Evolutionary conservation across 2,888 invertebrate genomes (phyloP), one percentile per base, ranked within the genome.

Genomic region (Stenodera caucasica): DNA sequence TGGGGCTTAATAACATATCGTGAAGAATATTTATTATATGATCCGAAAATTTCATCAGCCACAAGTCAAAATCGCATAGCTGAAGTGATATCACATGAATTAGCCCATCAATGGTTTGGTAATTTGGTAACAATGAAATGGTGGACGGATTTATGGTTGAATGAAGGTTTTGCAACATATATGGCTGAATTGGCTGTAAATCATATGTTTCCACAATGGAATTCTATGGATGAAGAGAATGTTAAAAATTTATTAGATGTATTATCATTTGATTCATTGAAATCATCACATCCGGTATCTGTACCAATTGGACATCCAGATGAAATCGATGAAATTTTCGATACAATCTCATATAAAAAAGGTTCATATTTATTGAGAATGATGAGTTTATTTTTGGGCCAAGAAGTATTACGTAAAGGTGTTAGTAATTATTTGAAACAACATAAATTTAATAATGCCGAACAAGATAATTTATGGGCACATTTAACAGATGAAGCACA

Each of bases 81-180:
- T 0, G 82, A 83, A 0, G 83, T 84, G 62, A 75, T 88, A 9
- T 82, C 86, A 0, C 91, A 91, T 75, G 91, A 92, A 74, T 77
- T 92, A 6, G 88, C 88, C 0, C 92, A 92, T 76, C 90, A 88
- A 80, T 90, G 90, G 90, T 90, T 89, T 76, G 90, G 90, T 0
- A 87, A 90, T 81, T 81, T 89, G 12, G 88, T 89, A 56, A 89
- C 89, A 3, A 87, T 87, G 75, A 79, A 80, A 21, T 89, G 88
- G 88, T 90, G 90, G 90, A 84, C 85, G 45, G 86, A 86, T 69
- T 78, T 87, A 7, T 90, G 90, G 90, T 80, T 90, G 21, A 89
- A 89, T 72, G 90, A 90, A 77, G 92, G 92, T 0, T 92, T 92
- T 76, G 90, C 92, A 1, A 85, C 85, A 0, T 86, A 85, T 69